phyloP scores from a whole-genome alignment of 2,797 vertebrate species.

The Sebastes diaconus region DNA sequence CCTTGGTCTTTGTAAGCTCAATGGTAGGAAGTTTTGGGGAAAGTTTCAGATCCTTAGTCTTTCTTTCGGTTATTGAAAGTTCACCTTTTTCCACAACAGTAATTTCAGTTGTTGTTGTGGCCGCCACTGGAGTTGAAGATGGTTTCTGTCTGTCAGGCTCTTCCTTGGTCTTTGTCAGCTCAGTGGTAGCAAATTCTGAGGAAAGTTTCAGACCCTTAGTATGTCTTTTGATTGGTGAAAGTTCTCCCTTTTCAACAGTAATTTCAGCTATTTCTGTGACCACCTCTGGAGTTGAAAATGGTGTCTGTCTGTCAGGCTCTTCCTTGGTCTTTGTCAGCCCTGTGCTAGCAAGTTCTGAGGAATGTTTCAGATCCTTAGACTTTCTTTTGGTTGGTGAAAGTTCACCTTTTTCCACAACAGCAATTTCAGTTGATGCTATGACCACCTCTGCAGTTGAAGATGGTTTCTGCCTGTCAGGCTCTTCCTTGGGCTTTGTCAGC shows the following conservation, averaged over 20 bases:
- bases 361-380: fast-evolving
- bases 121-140: background rate
- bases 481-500: background rate
- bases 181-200: fast-evolving
- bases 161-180: background rate
- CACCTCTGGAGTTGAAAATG: too few relatives aligned
- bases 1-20: background rate
- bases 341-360: fast-evolving
- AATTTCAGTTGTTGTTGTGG: background rate
- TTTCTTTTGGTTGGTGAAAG: background rate
- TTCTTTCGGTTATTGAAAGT: too few relatives aligned
- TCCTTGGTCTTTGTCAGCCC: too few relatives aligned
- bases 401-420: background rate
- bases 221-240: too few relatives aligned
- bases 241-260: too few relatives aligned
- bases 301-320: too few relatives aligned
- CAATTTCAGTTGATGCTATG: background rate
- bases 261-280: fast-evolving
- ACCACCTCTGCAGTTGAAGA: background rate
- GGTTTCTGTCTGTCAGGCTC: fast-evolving
- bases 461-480: fast-evolving
- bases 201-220: fast-evolving
- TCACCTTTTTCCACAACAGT: too few relatives aligned
- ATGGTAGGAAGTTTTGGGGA: background rate
- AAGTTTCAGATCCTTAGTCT: fast-evolving